Percentiles rank a stretch among this genome's conserved stretches.
phyloP scores from a whole-genome alignment of 2,797 vertebrate genomes.

The Mus caroli region DNA sequence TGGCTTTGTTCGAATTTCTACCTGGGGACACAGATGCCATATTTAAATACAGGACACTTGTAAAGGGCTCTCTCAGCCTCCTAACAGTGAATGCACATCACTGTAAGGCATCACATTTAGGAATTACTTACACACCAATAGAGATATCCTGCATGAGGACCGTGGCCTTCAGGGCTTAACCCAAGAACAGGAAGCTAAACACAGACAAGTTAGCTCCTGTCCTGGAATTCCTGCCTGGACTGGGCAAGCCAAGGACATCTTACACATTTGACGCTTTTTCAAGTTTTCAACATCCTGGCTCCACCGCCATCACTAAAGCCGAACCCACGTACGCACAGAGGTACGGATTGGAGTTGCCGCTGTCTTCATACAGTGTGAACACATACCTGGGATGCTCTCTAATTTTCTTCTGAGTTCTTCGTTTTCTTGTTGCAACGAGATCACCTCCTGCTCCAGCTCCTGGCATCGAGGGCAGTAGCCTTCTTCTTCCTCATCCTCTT shows the following conservation, averaged over 20 bases:
- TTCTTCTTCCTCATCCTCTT: conserved; percentile 95
- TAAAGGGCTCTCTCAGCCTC: neutral
- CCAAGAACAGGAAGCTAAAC: neutral
- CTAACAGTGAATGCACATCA: neutral
- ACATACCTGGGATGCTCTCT: conserved; percentile 96
- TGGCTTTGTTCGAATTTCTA: conserved; percentile 54
- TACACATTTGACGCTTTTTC: neutral
- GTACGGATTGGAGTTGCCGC: neutral
- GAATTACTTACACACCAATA: neutral
- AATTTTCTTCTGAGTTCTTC: conserved; percentile 97
- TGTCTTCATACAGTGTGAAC: neutral
- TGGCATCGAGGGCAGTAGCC: conserved; percentile 97
- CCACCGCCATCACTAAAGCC: neutral
- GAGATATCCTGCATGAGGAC: neutral
- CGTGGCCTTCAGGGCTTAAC: neutral
- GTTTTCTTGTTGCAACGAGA: conserved; percentile 99
- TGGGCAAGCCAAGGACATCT: neutral
- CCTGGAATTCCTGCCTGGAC: neutral
- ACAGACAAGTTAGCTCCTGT: neutral
- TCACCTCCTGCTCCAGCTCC: conserved; percentile 98
- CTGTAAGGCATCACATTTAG: neutral
- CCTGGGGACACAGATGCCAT: neutral
- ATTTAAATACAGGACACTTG: conserved; percentile 30
- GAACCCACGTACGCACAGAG: fast-evolving
- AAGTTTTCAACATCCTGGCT: neutral